These are phyloP conservation scores for Mus pahari DNA, from an alignment of 2,113 vertebrate genomes.

Conservation along the genomic window DNA sequence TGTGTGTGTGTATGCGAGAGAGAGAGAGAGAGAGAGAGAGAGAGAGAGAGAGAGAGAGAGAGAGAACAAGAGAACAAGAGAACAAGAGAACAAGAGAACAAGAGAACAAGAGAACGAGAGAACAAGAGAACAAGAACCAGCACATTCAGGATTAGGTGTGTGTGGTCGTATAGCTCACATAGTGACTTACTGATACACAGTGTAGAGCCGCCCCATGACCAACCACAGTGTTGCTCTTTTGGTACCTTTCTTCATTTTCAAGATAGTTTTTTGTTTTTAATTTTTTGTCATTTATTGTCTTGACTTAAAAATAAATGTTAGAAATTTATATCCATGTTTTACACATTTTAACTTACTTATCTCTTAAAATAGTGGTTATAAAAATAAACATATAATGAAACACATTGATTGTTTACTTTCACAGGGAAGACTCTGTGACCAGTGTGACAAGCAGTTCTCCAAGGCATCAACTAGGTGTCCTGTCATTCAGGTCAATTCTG, in stretches of 20 bases:
- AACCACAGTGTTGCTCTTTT: neutral
- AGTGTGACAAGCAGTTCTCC: neutral
- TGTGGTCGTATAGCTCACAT: neutral
- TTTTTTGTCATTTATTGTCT: slow-evolving; percentile 29
- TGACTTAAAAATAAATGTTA: slow-evolving; percentile 43
- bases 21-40: too few species aligned
- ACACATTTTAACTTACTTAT: neutral
- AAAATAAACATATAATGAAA: neutral
- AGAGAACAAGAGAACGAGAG: too few species aligned
- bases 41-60: too few species aligned
- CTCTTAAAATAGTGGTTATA: neutral
- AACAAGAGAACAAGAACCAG: too few species aligned
- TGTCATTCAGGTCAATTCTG: neutral
- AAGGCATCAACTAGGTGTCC: neutral
- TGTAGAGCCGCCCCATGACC: neutral
- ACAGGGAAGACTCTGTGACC: neutral
- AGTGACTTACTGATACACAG: neutral
- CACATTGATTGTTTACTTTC: neutral
- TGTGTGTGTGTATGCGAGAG: neutral
- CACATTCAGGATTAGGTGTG: neutral
- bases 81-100: too few species aligned
- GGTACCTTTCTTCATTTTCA: neutral
- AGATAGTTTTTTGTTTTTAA: slow-evolving; percentile 1
- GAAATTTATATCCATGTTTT: slow-evolving; percentile 7
- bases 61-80: too few species aligned